phyloP scores from a whole-genome alignment of 2,797 vertebrate species.

The Sitta carolinensis region DNA sequence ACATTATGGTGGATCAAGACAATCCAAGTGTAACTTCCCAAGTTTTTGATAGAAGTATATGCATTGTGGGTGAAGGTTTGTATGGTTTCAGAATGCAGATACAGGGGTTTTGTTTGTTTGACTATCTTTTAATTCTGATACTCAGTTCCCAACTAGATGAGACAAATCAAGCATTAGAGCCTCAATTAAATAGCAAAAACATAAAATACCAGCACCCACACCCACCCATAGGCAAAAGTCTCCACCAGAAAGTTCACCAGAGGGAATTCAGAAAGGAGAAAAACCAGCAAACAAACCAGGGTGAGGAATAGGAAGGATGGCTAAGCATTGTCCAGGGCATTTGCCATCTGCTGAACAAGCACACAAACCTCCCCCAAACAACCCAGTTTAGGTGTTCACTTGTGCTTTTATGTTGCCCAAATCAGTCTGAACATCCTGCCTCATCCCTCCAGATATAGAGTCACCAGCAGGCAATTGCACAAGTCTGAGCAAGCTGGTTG shows the following conservation, averaged over 20 bases:
- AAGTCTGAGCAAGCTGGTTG: background rate
- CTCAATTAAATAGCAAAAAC: background rate
- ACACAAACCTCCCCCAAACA: background rate
- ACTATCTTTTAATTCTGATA: background rate
- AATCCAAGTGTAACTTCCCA: background rate
- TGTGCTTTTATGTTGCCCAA: background rate
- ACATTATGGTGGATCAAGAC: background rate
- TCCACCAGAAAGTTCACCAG: background rate
- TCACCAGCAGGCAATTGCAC: background rate
- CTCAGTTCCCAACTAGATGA: background rate
- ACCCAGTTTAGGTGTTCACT: background rate
- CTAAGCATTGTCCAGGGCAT: background rate
- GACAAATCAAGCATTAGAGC: background rate
- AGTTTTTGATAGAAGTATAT: background rate
- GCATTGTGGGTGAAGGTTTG: background rate
- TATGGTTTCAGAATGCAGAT: background rate
- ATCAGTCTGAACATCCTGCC: background rate
- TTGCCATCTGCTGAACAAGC: background rate
- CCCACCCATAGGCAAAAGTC: background rate
- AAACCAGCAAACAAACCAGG: background rate
- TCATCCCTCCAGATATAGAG: background rate
- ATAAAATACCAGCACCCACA: background rate
- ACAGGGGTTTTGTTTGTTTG: accelerated
- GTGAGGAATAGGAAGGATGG: background rate
- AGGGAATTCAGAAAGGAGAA: background rate